Evolutionary conservation across 2,797 vertebrate species (phyloP).

Genomic region (Lagodon rhomboides): DNA sequence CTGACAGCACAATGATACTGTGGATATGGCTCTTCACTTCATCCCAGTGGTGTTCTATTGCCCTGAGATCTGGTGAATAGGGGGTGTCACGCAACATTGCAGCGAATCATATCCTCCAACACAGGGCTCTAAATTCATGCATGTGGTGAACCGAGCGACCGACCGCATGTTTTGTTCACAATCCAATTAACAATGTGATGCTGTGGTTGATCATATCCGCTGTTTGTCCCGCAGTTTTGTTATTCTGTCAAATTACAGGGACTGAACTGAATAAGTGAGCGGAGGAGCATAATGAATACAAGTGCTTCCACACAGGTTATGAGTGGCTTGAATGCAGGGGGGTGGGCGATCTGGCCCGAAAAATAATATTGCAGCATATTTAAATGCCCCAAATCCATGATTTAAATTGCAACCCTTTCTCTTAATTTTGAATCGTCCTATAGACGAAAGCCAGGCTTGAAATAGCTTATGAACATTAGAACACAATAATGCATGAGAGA

Average conservation of each 20-base stretch:
- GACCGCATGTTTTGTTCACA: slow-evolving; percentile 10
- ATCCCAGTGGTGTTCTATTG: slow-evolving; percentile 4
- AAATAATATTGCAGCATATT: too few species aligned
- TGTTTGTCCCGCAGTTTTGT: background rate
- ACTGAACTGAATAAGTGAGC: background rate
- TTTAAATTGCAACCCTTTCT: too few species aligned
- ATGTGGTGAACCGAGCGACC: background rate
- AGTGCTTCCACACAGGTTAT: background rate
- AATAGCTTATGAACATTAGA: too few species aligned
- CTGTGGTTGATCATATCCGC: background rate
- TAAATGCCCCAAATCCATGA: too few species aligned
- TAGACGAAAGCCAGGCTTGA: too few species aligned
- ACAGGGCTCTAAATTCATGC: slow-evolving; percentile 7
- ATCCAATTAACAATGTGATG: slow-evolving; percentile 15
- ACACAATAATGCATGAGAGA: too few species aligned
- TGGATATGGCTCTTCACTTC: slow-evolving; percentile 7
- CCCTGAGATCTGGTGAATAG: slow-evolving; percentile 15
- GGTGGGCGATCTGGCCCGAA: too few species aligned
- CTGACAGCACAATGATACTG: slow-evolving; percentile 6
- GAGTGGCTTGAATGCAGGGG: background rate
- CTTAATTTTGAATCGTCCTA: too few species aligned
- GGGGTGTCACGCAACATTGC: slow-evolving; percentile 19
- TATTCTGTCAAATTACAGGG: too few species aligned
- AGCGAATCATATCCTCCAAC: slow-evolving; percentile 28
- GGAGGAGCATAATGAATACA: background rate